Conservation (phyloP, 2,113 vertebrate species). For the Arothron firmamentum region DNA sequence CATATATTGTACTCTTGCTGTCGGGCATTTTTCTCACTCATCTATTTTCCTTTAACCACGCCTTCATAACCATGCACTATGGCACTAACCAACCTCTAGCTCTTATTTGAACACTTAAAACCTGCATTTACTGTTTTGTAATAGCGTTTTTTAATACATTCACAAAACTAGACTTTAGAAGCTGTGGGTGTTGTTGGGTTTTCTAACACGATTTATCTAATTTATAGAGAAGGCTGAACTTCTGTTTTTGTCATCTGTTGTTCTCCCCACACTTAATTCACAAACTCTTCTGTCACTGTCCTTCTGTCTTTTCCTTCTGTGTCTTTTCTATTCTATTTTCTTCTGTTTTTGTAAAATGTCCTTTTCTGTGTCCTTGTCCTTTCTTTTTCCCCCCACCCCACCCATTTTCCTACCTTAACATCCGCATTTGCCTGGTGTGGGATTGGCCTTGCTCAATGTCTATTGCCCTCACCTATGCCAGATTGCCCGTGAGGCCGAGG, state of each 20-base stretch:
- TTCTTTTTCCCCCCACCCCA: slow-evolving; percentile 1
- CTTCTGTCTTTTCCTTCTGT: background rate
- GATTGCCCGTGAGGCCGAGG: slow-evolving; percentile 99
- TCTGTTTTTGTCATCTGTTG: too few relatives aligned
- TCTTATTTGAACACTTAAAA: too few relatives aligned
- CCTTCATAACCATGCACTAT: too few relatives aligned
- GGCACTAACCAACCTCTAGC: too few relatives aligned
- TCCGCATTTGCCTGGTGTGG: slow-evolving; percentile 25
- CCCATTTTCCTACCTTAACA: slow-evolving; percentile 26
- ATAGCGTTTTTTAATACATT: too few relatives aligned
- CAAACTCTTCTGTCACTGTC: background rate
- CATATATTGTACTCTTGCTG: background rate
- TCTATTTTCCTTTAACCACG: too few relatives aligned
- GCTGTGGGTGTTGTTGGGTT: too few relatives aligned
- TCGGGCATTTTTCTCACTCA: background rate
- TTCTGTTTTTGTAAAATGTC: slow-evolving; percentile 4
- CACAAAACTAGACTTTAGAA: too few relatives aligned
- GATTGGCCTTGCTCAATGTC: slow-evolving; percentile 35
- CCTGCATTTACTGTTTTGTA: too few relatives aligned
- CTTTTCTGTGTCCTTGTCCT: background rate
- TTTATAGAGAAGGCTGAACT: too few relatives aligned
- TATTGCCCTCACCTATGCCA: slow-evolving; percentile 63
- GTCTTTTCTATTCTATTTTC: background rate
- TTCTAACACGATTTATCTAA: too few relatives aligned
- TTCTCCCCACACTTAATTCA: slow-evolving; percentile 29